A percentile compares a stretch with the other conserved stretches of the same genome.
Evolutionary conservation across 2,113 vertebrate genomes (phyloP).

Genomic region (Oryzias woworae): DNA sequence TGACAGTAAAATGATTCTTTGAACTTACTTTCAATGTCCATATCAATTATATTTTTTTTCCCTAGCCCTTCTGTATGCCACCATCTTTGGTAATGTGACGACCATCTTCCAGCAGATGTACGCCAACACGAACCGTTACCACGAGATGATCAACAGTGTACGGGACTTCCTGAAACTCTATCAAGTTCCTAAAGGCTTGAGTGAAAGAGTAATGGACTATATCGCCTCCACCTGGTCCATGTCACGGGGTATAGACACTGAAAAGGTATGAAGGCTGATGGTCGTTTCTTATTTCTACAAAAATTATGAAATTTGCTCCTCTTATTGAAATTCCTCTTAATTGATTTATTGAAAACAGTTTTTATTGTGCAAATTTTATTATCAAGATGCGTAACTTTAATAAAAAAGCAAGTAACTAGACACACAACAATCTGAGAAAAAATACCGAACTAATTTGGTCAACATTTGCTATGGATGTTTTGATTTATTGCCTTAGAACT

Average conservation of each 20-base stretch:
- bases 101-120: slow-evolving; percentile 99
- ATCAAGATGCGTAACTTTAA: too few species aligned
- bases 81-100: slow-evolving; percentile 98
- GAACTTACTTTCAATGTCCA: background rate
- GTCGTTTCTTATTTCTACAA: background rate
- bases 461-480: too few species aligned
- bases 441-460: too few species aligned
- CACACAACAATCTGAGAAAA: too few species aligned
- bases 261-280: slow-evolving; percentile 82
- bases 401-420: too few species aligned
- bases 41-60: slow-evolving; percentile 4
- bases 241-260: slow-evolving; percentile 97
- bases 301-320: too few species aligned
- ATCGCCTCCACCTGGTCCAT: slow-evolving; percentile 99
- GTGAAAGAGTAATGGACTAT: slow-evolving; percentile 98
- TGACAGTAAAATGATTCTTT: background rate
- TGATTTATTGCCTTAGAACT: too few species aligned
- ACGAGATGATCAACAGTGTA: slow-evolving; percentile 98
- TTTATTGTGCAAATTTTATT: too few species aligned
- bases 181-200: slow-evolving; percentile 97
- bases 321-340: too few species aligned
- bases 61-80: slow-evolving; percentile 95
- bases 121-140: slow-evolving; percentile 98
- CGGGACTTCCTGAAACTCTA: slow-evolving; percentile 98
- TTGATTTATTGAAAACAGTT: too few species aligned